Percentiles rank a stretch among this genome's conserved stretches.
phyloP scores from a whole-genome alignment of 2,113 vertebrate species.

The Macaca mulatta region DNA sequence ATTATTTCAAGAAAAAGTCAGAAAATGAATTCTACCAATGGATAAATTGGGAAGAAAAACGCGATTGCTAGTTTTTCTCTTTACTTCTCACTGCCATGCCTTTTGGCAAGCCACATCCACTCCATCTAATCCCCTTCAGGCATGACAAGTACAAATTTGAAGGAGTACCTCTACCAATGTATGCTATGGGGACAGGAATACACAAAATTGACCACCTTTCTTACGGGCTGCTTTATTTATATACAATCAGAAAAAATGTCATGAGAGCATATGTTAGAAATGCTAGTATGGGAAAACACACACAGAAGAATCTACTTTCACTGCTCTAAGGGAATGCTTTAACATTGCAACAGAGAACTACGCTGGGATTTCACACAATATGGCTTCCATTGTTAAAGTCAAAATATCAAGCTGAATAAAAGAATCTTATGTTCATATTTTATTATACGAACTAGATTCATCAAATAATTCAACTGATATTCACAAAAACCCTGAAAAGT shows the following conservation, averaged over 20 bases:
- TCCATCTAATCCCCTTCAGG: background rate
- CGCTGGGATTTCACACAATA: rapidly evolving
- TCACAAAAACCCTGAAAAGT: background rate
- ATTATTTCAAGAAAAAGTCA: background rate
- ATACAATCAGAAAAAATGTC: background rate
- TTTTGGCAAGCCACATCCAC: background rate
- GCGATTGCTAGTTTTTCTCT: background rate
- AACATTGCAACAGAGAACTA: background rate
- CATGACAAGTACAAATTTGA: background rate
- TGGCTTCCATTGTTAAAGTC: background rate
- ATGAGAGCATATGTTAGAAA: background rate
- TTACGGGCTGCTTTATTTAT: background rate
- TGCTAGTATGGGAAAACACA: background rate
- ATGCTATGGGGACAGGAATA: background rate
- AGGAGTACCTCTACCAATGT: background rate
- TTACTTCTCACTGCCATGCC: background rate
- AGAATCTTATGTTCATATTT: background rate
- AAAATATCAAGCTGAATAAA: background rate
- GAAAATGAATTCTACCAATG: background rate
- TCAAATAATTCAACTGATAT: background rate
- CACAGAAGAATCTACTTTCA: background rate
- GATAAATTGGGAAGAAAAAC: background rate
- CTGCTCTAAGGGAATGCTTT: background rate
- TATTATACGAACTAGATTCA: slow-evolving; percentile 21
- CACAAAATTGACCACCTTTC: background rate